Conservation (phyloP, 2,113 vertebrate genomes). For the Psammodynastes pulverulentus region DNA sequence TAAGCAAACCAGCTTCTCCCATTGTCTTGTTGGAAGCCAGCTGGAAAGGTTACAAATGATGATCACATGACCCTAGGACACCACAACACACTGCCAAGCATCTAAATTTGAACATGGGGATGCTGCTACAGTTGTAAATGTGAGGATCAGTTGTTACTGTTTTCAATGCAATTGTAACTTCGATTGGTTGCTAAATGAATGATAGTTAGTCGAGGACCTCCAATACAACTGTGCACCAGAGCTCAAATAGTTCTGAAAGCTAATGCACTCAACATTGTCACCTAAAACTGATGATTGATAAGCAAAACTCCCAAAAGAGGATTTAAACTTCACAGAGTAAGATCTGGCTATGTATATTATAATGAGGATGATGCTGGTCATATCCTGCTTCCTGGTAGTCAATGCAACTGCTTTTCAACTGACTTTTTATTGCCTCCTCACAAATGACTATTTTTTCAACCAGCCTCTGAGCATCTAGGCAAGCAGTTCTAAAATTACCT, state of each 20-base stretch:
- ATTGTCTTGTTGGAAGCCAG: background rate
- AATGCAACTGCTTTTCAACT: background rate
- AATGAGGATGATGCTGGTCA: background rate
- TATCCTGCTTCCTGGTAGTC: background rate
- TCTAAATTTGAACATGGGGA: background rate
- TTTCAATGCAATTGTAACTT: background rate
- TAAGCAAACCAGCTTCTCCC: background rate
- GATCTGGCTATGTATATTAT: background rate
- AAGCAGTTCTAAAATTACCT: background rate
- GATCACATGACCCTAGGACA: background rate
- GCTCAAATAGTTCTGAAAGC: background rate
- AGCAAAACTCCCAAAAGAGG: background rate
- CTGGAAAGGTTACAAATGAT: background rate
- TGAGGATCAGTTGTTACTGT: background rate
- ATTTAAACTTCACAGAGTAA: background rate
- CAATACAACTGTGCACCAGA: background rate
- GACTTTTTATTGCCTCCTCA: background rate
- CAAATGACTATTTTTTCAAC: background rate
- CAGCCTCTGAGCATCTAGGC: rapidly evolving
- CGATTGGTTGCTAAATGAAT: background rate
- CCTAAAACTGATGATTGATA: background rate
- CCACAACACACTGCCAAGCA: background rate
- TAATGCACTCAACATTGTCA: background rate
- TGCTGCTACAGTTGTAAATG: background rate
- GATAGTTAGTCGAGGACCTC: background rate